Conservation (phyloP, 2,113 vertebrate genomes). For the Alosa alosa region DNA sequence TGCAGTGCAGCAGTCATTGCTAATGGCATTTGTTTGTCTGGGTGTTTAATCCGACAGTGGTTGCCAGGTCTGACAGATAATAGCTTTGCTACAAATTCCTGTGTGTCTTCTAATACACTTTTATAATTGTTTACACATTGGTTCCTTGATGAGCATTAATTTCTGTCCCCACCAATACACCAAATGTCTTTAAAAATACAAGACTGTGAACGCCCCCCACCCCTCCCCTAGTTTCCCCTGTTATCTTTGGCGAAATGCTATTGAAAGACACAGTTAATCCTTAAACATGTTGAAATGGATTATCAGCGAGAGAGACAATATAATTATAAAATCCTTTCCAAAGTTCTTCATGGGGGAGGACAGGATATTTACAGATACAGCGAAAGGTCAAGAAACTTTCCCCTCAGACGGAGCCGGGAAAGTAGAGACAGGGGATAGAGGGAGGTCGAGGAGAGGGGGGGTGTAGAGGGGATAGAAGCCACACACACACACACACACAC, state of each 20-base stretch:
- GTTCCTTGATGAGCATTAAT: constrained; percentile 5
- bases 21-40: neutral
- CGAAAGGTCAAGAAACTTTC: constrained; percentile 52
- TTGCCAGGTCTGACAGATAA: neutral
- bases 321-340: constrained; percentile 35
- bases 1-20: neutral
- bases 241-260: constrained; percentile 14
- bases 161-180: constrained; percentile 11
- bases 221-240: neutral
- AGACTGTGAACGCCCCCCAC: neutral
- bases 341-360: constrained; percentile 47
- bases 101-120: constrained; percentile 13
- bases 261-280: constrained; percentile 21
- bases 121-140: neutral
- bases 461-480: constrained; percentile 40
- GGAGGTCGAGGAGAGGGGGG: neutral
- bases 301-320: constrained; percentile 17
- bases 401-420: constrained; percentile 36
- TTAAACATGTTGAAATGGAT: constrained; percentile 21
- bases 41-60: neutral
- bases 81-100: neutral
- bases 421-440: constrained; percentile 39
- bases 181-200: constrained; percentile 15
- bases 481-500: constrained; percentile 22
- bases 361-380: constrained; percentile 54